Conservation (phyloP, 2,888 invertebrate genomes). For the Yponomeuta sedellus region DNA sequence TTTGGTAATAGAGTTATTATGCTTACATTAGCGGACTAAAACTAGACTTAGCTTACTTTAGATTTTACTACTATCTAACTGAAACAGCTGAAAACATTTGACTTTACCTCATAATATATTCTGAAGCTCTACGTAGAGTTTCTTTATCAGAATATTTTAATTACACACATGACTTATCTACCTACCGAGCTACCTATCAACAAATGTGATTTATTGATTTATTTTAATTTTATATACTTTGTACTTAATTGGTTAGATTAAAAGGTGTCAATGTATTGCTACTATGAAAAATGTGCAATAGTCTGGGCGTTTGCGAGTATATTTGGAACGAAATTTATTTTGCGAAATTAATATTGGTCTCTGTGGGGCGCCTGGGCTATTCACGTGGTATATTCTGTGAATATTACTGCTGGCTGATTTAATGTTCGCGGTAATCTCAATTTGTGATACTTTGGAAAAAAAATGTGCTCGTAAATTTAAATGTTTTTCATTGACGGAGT, state of each 20-base stretch:
- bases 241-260: constrained; percentile 1
- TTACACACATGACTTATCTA: background rate
- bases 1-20: background rate
- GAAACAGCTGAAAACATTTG: too few species aligned
- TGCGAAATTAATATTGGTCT: too few species aligned
- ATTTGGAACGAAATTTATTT: too few species aligned
- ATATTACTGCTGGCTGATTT: background rate
- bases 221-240: background rate
- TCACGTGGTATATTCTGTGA: background rate
- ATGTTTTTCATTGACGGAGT: background rate
- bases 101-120: too few species aligned
- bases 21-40: background rate
- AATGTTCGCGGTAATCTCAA: background rate
- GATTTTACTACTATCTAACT: background rate
- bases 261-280: background rate
- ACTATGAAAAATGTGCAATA: background rate
- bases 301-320: background rate
- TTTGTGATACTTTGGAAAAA: constrained; percentile 7
- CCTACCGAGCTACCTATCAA: background rate
- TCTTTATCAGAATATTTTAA: background rate
- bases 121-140: background rate
- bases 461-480: background rate
- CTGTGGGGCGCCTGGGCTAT: too few species aligned
- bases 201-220: background rate
- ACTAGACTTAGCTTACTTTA: background rate